A percentile compares a stretch with the other conserved stretches of the same genome.
Conservation (phyloP, 2,797 vertebrate genomes). For the Siniperca undulata region DNA sequence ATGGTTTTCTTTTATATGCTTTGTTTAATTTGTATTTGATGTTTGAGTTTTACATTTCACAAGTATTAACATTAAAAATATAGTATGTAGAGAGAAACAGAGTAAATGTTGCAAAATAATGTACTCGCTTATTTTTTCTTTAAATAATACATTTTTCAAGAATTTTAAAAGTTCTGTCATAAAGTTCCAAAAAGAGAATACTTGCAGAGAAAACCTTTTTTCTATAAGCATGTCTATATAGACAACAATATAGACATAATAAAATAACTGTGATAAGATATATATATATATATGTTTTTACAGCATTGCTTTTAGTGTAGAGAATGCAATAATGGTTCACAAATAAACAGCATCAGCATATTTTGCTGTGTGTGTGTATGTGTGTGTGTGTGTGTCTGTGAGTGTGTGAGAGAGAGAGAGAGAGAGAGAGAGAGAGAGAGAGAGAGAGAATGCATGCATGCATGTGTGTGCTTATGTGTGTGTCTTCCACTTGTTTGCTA, state of each 20-base stretch:
- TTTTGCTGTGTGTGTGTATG: conserved; percentile 36
- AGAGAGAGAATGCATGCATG: neutral
- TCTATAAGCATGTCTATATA: neutral
- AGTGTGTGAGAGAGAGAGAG: conserved; percentile 25
- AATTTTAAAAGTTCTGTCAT: conserved; percentile 10
- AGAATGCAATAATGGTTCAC: neutral
- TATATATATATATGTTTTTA: neutral
- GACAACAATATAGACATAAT: neutral
- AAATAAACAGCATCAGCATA: conserved; percentile 8
- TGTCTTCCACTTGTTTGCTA: conserved; percentile 7
- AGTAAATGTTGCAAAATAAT: neutral
- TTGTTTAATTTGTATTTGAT: neutral
- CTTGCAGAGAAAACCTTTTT: conserved; percentile 1
- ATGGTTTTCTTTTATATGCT: neutral
- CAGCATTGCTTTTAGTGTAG: neutral
- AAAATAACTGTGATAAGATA: neutral
- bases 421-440: no score
- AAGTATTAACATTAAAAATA: no score
- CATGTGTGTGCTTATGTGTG: neutral
- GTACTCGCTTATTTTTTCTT: neutral
- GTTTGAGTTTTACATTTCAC: neutral
- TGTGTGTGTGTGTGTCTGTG: conserved; percentile 47
- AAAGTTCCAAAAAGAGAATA: neutral
- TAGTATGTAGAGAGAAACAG: neutral
- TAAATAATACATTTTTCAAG: neutral